A percentile compares a stretch with the other conserved stretches of the same genome.
phyloP scores from a whole-genome alignment of 2,113 vertebrate species.

The Capricornis sumatraensis region DNA sequence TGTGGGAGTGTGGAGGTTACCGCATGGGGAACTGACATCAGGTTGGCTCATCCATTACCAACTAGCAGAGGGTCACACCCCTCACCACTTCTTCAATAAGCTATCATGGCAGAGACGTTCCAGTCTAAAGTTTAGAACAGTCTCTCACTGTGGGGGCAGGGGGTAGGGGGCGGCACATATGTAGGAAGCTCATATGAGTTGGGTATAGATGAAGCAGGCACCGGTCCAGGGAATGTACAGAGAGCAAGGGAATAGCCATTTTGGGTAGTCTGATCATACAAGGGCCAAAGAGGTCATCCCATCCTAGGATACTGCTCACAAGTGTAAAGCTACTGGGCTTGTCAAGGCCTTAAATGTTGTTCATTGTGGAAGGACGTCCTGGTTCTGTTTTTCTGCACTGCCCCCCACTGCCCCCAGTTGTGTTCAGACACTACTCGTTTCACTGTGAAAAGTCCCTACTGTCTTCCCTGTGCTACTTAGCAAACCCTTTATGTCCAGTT shows the following conservation, averaged over 20 bases:
- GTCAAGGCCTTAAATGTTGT: neutral
- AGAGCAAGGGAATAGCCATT: neutral
- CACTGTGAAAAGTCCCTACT: neutral
- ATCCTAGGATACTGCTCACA: neutral
- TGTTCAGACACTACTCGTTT: neutral
- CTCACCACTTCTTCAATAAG: neutral
- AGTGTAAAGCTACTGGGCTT: neutral
- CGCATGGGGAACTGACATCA: neutral
- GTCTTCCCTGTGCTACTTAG: neutral
- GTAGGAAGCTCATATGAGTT: neutral
- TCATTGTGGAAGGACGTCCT: neutral
- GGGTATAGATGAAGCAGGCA: neutral
- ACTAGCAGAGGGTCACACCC: neutral
- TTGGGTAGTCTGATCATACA: neutral
- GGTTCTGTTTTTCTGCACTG: neutral
- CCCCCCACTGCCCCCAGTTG: fast-evolving
- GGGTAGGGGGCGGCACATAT: fast-evolving
- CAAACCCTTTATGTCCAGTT: neutral
- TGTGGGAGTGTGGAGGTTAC: neutral
- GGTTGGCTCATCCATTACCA: neutral
- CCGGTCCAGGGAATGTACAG: neutral
- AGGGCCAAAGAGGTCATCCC: neutral
- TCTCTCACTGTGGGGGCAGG: fast-evolving
- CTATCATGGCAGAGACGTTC: neutral
- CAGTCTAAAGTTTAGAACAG: neutral